Conservation (phyloP, 2,113 vertebrate genomes). For the Gobio gobio region DNA sequence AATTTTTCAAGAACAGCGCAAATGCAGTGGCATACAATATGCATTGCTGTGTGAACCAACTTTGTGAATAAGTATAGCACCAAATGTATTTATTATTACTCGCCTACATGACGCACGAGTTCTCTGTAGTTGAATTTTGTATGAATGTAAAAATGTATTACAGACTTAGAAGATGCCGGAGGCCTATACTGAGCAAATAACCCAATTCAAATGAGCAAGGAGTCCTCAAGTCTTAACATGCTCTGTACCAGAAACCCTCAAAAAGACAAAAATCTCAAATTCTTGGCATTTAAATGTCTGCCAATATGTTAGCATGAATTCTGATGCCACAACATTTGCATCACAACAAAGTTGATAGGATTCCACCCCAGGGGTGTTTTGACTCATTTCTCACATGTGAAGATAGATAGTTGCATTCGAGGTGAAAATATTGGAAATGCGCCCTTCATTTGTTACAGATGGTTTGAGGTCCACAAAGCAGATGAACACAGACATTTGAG, state of each 20-base stretch:
- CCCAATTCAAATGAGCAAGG: not conserved
- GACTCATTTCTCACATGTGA: not conserved
- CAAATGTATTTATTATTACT: not conserved
- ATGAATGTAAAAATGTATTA: not conserved
- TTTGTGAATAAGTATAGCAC: not conserved
- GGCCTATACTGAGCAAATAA: not conserved
- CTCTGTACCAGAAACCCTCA: not conserved
- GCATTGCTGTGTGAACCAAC: not conserved
- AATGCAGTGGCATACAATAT: too few species aligned
- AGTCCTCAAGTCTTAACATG: not conserved
- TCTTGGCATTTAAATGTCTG: not conserved
- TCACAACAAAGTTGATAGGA: not conserved
- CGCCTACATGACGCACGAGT: not conserved
- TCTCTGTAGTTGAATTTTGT: not conserved
- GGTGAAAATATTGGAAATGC: conserved; percentile 16
- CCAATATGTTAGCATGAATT: not conserved
- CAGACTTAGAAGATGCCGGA: not conserved
- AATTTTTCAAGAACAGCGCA: not conserved
- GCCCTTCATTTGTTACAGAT: conserved; percentile 38
- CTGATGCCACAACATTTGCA: not conserved
- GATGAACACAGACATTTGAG: conserved; percentile 36
- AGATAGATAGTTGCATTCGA: not conserved
- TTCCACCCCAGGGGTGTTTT: not conserved
- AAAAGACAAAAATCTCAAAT: too few species aligned
- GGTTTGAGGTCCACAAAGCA: conserved; percentile 33